A percentile compares a stretch with the other conserved stretches of the same genome.
Conservation (phyloP, 2,797 vertebrate species). For the Tiaroga cobitis region DNA sequence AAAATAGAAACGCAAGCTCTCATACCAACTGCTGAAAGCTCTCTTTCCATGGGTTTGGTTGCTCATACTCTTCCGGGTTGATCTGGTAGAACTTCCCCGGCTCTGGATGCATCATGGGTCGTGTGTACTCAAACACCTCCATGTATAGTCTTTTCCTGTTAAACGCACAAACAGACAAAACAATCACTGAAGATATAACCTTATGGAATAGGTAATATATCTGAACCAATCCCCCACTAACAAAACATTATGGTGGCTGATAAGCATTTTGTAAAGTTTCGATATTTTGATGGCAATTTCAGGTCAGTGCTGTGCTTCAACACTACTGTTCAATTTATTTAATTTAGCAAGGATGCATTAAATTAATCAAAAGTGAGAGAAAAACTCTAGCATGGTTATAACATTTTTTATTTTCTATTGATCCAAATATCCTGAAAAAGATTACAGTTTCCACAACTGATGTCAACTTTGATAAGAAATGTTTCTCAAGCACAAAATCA, state of each 20-base stretch:
- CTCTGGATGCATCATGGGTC: constrained; percentile 99
- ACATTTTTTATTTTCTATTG: not conserved
- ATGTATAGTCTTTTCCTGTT: constrained; percentile 98
- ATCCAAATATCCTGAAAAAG: not conserved
- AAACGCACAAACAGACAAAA: constrained; percentile 39
- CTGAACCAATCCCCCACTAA: not conserved
- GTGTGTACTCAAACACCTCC: constrained; percentile 99
- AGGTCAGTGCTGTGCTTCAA: not conserved
- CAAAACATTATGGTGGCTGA: not conserved
- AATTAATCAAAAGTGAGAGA: not conserved
- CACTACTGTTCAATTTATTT: not conserved
- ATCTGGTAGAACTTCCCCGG: constrained; percentile 99
- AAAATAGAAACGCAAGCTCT: not conserved
- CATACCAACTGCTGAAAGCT: constrained; percentile 99
- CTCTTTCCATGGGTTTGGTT: constrained; percentile 99
- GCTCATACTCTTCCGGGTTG: constrained; percentile 98
- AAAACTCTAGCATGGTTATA: not conserved
- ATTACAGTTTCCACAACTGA: not conserved
- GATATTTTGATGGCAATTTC: not conserved
- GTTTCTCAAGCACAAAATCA: not conserved
- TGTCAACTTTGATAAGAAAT: not conserved
- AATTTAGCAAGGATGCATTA: not conserved
- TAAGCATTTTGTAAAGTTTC: not conserved
- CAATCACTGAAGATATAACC: not conserved
- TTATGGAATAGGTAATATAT: not conserved